Conservation (phyloP, 1,140 invertebrate species). For the Pararge aegeria region DNA sequence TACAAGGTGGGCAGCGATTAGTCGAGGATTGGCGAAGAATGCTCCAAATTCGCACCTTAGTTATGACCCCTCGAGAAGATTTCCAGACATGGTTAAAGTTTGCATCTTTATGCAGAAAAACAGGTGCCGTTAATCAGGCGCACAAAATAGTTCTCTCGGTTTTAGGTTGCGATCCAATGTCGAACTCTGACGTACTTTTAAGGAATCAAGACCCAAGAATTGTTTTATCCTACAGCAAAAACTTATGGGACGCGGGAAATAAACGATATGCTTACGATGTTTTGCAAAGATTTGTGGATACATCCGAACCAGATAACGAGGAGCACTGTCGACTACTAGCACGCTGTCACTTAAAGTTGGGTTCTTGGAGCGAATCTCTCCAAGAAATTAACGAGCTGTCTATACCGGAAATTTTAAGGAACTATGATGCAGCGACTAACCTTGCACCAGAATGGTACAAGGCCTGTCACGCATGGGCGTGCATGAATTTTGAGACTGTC, state of each 20-base stretch:
- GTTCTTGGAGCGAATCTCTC: conserved; percentile 93
- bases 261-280: conserved; percentile 88
- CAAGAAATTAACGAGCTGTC: conserved; percentile 90
- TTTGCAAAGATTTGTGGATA: conserved; percentile 88
- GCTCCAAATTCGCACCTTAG: conserved; percentile 96
- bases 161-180: conserved; percentile 89
- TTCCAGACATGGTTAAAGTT: conserved; percentile 99
- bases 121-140: conserved; percentile 91
- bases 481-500: conserved; percentile 98
- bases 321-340: conserved; percentile 87
- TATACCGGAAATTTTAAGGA: conserved; percentile 91
- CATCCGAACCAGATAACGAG: conserved; percentile 82
- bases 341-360: conserved; percentile 93
- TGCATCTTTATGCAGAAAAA: conserved; percentile 97
- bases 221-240: conserved; percentile 96
- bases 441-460: conserved; percentile 95
- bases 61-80: conserved; percentile 95
- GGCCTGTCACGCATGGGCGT: conserved; percentile 98
- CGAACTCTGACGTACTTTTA: conserved; percentile 83
- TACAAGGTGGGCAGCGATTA: conserved; percentile 95
- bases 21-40: conserved; percentile 99
- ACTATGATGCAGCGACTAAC: conserved; percentile 93
- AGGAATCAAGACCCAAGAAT: conserved; percentile 89
- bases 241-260: conserved; percentile 93
- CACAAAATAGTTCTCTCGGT: conserved; percentile 95